phyloP scores from a whole-genome alignment of 1,140 invertebrate genomes.

The Drosophila navojoa region DNA sequence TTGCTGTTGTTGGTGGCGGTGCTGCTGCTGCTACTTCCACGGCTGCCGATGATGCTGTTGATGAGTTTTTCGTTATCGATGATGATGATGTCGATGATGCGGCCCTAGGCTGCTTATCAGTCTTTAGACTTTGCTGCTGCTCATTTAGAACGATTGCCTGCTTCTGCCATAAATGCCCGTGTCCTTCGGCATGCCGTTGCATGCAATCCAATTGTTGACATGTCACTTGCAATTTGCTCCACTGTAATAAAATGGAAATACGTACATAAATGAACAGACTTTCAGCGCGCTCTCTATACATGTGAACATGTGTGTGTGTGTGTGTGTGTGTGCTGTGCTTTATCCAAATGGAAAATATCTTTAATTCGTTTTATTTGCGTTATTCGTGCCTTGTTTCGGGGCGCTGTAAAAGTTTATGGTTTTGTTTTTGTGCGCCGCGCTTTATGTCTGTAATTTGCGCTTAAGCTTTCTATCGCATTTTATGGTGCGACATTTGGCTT shows the following conservation, averaged over 20 bases:
- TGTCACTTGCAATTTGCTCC: slow-evolving; percentile 83
- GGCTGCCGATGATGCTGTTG: slow-evolving; percentile 32
- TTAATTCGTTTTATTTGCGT: slow-evolving; percentile 47
- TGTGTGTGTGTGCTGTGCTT: slow-evolving; percentile 10
- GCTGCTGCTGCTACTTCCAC: slow-evolving; percentile 10
- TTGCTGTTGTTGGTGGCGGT: background rate
- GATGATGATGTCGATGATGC: slow-evolving; percentile 2
- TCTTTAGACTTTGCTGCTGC: slow-evolving; percentile 63
- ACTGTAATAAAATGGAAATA: slow-evolving; percentile 80
- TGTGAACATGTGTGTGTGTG: slow-evolving; percentile 4
- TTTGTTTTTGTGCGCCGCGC: slow-evolving; percentile 35
- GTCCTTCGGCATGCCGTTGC: slow-evolving; percentile 83
- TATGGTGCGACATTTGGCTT: slow-evolving; percentile 40
- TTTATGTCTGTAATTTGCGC: slow-evolving; percentile 41
- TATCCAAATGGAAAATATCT: slow-evolving; percentile 33
- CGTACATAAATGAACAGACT: slow-evolving; percentile 34
- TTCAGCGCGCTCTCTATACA: background rate
- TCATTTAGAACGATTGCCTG: slow-evolving; percentile 82
- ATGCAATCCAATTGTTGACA: slow-evolving; percentile 84
- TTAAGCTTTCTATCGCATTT: slow-evolving; percentile 44
- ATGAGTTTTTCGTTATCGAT: slow-evolving; percentile 40
- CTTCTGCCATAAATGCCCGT: slow-evolving; percentile 83
- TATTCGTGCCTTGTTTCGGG: slow-evolving; percentile 37
- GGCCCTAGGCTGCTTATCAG: slow-evolving; percentile 63
- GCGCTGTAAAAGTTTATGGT: slow-evolving; percentile 44